Conservation (phyloP, 2,888 invertebrate genomes). For the Hirtodrosophila histrioides region DNA sequence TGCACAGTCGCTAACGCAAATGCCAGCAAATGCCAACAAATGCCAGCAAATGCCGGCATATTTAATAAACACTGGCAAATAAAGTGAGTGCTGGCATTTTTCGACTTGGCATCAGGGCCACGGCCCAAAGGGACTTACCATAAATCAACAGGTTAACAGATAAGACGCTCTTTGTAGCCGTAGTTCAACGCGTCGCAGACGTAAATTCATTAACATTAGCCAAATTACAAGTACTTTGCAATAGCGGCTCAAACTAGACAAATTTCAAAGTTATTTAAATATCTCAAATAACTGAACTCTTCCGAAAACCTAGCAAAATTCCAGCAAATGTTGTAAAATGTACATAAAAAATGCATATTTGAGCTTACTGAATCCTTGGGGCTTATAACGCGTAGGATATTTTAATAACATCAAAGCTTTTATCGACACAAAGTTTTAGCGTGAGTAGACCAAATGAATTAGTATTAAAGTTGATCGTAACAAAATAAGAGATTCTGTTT, state of each 20-base stretch:
- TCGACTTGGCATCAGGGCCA: slow-evolving; percentile 7
- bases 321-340: slow-evolving; percentile 2
- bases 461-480: neutral
- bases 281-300: slow-evolving; percentile 16
- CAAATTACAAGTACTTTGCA: slow-evolving; percentile 59
- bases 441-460: no score
- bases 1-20: slow-evolving; percentile 41
- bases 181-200: slow-evolving; percentile 42
- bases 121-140: slow-evolving; percentile 26
- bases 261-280: slow-evolving; percentile 18
- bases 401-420: neutral
- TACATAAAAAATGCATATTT: slow-evolving; percentile 1
- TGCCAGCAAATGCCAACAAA: slow-evolving; percentile 49
- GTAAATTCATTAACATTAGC: slow-evolving; percentile 72
- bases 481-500: no score
- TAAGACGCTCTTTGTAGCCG: slow-evolving; percentile 32
- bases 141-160: slow-evolving; percentile 75
- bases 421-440: neutral
- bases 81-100: slow-evolving; percentile 57
- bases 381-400: neutral
- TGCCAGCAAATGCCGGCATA: slow-evolving; percentile 45
- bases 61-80: slow-evolving; percentile 66
- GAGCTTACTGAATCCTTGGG: neutral
- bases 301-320: slow-evolving; percentile 8
- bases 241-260: slow-evolving; percentile 13